A percentile compares a stretch with the other conserved stretches of the same genome.
Evolutionary conservation across 2,888 invertebrate species (phyloP).

Genomic region (Drosophila buzzatii): DNA sequence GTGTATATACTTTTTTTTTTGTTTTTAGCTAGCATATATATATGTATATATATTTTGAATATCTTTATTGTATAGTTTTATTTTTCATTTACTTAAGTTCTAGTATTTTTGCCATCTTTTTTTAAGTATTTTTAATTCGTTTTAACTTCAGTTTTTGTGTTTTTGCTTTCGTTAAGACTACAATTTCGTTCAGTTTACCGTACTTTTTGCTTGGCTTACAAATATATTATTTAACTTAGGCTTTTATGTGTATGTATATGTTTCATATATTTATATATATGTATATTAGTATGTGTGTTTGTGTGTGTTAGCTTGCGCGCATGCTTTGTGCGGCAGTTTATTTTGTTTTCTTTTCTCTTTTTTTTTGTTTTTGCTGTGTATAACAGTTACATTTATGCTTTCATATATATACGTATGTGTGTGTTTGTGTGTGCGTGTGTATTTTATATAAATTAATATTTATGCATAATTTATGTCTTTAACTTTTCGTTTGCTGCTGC

Average conservation of each 20-base stretch:
- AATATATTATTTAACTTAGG: conserved; percentile 53
- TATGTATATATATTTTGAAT: conserved; percentile 68
- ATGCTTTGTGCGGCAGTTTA: conserved; percentile 65
- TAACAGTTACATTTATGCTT: conserved; percentile 54
- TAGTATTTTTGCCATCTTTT: conserved; percentile 32
- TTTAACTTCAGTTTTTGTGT: conserved; percentile 35
- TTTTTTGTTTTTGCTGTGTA: conserved; percentile 50
- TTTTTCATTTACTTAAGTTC: conserved; percentile 27
- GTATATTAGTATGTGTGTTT: conserved; percentile 52
- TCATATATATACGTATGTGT: conserved; percentile 43
- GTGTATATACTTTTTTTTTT: conserved; percentile 36
- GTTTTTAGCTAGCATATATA: conserved; percentile 67
- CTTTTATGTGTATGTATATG: conserved; percentile 20
- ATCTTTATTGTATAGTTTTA: conserved; percentile 73
- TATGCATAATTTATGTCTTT: conserved; percentile 82
- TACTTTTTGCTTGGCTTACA: conserved; percentile 65
- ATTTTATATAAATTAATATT: conserved; percentile 76
- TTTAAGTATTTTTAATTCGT: conserved; percentile 24
- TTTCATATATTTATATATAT: conserved; percentile 33
- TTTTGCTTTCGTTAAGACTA: conserved; percentile 55
- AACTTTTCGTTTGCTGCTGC: conserved; percentile 69
- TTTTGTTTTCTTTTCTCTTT: conserved; percentile 8
- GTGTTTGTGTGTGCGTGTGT: conserved; percentile 27
- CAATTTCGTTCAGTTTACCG: conserved; percentile 69
- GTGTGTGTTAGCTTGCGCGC: conserved; percentile 55